Percentiles rank a stretch among this genome's conserved stretches.
Evolutionary conservation across 2,888 invertebrate species (phyloP).

Genomic region (Hemaris fuciformis): DNA sequence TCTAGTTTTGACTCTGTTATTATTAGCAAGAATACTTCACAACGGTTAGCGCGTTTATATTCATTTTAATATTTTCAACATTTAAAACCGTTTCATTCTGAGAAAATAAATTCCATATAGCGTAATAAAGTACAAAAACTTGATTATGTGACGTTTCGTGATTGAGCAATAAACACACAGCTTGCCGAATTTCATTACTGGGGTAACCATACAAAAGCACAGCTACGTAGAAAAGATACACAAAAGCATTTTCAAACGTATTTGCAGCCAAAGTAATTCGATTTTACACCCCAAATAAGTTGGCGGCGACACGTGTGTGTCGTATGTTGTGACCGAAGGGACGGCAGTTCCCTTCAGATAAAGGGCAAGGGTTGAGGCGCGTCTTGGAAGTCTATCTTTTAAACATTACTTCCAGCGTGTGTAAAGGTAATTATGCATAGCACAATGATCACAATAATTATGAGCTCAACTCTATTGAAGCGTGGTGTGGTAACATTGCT

Average conservation of each 20-base stretch:
- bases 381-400: conserved; percentile 56
- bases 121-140: neutral
- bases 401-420: conserved; percentile 64
- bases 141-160: neutral
- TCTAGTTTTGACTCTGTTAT: no score
- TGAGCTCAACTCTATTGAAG: conserved; percentile 10
- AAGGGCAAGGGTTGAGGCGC: conserved; percentile 48
- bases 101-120: neutral
- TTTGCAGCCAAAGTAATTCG: conserved; percentile 56
- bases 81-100: neutral
- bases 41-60: no score
- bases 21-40: no score
- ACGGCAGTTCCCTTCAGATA: conserved; percentile 26
- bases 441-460: conserved; percentile 47
- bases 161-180: neutral
- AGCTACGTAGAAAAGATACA: conserved; percentile 14
- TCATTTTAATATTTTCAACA: no score
- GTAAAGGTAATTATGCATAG: conserved; percentile 24
- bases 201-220: neutral
- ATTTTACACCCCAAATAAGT: conserved; percentile 65
- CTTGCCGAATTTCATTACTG: neutral
- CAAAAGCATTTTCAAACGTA: conserved; percentile 57
- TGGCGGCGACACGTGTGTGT: conserved; percentile 21
- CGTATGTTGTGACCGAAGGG: conserved; percentile 35
- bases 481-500: neutral